phyloP scores from a whole-genome alignment of 2,888 invertebrate genomes.

The Aleiodes leptofemur region DNA sequence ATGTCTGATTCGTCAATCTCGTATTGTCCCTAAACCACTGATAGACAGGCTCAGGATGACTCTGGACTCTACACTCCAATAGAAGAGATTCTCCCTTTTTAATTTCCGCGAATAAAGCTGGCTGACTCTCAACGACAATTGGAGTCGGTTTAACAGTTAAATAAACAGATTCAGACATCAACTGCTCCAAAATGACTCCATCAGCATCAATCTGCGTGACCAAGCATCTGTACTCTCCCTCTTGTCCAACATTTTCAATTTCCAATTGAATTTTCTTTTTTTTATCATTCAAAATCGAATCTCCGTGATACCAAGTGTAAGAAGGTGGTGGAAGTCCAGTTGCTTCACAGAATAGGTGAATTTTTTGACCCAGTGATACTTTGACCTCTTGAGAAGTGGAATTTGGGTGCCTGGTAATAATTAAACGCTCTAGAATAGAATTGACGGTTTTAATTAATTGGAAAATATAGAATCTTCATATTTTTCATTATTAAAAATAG shows the following conservation, averaged over 20 bases:
- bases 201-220: slow-evolving; percentile 60
- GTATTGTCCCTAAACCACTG: slow-evolving; percentile 68
- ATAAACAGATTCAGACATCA: slow-evolving; percentile 56
- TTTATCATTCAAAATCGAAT: slow-evolving; percentile 56
- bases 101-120: slow-evolving; percentile 59
- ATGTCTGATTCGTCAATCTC: slow-evolving; percentile 56
- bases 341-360: slow-evolving; percentile 65
- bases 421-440: slow-evolving; percentile 59
- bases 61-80: slow-evolving; percentile 60
- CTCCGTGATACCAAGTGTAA: slow-evolving; percentile 66
- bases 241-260: slow-evolving; percentile 60
- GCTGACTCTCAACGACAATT: slow-evolving; percentile 61
- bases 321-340: slow-evolving; percentile 67
- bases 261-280: slow-evolving; percentile 58
- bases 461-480: not conserved
- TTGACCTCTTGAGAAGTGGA: slow-evolving; percentile 43
- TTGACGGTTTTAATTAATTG: slow-evolving; percentile 3
- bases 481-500: too few species aligned
- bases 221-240: slow-evolving; percentile 65
- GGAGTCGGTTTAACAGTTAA: slow-evolving; percentile 59
- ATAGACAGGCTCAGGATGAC: slow-evolving; percentile 62
- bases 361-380: slow-evolving; percentile 55
- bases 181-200: slow-evolving; percentile 51
- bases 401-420: slow-evolving; percentile 63
- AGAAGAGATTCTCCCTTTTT: slow-evolving; percentile 58